Percentiles rank a stretch among this genome's conserved stretches.
Evolutionary conservation across 2,888 invertebrate species (phyloP).

Genomic region (Boloria selene): DNA sequence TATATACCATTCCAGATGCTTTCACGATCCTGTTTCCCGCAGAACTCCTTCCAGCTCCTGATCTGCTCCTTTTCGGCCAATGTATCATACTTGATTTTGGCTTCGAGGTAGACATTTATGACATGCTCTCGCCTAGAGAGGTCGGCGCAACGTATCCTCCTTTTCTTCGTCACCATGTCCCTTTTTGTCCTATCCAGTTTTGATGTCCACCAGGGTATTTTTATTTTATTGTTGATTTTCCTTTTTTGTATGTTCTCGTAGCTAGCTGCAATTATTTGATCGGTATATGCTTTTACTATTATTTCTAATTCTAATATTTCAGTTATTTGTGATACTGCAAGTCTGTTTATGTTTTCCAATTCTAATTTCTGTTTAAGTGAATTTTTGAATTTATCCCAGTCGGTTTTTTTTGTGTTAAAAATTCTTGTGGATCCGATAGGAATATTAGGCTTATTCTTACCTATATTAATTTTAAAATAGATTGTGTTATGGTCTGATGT

Average conservation of each 20-base stretch:
- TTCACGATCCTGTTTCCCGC: constrained; percentile 33
- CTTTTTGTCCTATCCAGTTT: constrained; percentile 15
- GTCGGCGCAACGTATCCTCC: constrained; percentile 22
- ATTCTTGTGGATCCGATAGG: not conserved
- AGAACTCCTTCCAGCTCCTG: constrained; percentile 35
- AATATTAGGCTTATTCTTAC: too few relatives aligned
- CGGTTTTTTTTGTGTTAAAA: not conserved
- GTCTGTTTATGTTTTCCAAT: not conserved
- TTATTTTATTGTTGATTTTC: not conserved
- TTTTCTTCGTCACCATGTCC: constrained; percentile 10
- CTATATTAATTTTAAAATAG: not conserved
- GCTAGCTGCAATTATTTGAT: not conserved
- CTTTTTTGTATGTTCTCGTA: not conserved
- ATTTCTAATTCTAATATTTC: not conserved
- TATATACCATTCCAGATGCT: constrained; percentile 38
- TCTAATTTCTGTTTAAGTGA: not conserved
- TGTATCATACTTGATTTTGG: constrained; percentile 14
- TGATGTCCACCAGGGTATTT: constrained; percentile 27
- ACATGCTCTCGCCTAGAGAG: constrained; percentile 5
- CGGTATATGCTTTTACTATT: too few relatives aligned
- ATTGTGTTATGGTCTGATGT: not conserved
- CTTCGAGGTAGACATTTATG: constrained; percentile 6
- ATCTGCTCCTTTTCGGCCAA: constrained; percentile 2
- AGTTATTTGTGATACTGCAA: not conserved
- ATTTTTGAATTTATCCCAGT: not conserved